Conservation (phyloP, 2,888 invertebrate genomes). For the Furcula furcula region DNA sequence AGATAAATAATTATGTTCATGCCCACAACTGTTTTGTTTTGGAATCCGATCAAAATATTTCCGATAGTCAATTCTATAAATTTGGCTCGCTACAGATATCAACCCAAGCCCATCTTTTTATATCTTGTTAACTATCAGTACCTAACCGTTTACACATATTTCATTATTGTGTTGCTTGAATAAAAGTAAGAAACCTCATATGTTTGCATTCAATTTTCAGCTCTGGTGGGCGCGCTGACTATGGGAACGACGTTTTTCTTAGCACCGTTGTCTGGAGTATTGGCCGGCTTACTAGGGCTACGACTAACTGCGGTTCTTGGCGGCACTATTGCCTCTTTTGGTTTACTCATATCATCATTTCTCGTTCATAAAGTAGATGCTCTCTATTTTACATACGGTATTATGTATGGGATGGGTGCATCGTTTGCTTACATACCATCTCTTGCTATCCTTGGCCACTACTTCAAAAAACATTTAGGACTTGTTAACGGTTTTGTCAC, state of each 20-base stretch:
- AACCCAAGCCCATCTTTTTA: no score
- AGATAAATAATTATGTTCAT: no score
- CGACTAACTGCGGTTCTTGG: constrained; percentile 91
- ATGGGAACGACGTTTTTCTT: constrained; percentile 95
- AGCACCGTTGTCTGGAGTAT: constrained; percentile 92
- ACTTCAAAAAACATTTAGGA: constrained; percentile 92
- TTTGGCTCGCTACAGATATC: no score
- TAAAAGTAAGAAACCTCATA: no score
- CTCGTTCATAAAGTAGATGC: constrained; percentile 84
- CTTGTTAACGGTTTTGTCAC: constrained; percentile 95
- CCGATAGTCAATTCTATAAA: no score
- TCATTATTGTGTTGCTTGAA: no score
- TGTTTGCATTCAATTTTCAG: constrained; percentile 86
- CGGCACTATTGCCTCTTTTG: constrained; percentile 88
- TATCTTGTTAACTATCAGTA: no score
- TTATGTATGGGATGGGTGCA: constrained; percentile 94
- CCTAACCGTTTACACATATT: no score
- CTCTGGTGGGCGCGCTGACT: constrained; percentile 92
- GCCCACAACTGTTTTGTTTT: no score
- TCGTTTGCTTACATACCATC: constrained; percentile 96
- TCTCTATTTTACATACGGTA: constrained; percentile 93
- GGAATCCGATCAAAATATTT: no score
- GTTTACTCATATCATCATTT: constrained; percentile 91
- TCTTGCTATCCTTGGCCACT: constrained; percentile 94
- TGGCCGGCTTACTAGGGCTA: constrained; percentile 93